phyloP scores from a whole-genome alignment of 2,797 vertebrate genomes.

The Mus minutoides region DNA sequence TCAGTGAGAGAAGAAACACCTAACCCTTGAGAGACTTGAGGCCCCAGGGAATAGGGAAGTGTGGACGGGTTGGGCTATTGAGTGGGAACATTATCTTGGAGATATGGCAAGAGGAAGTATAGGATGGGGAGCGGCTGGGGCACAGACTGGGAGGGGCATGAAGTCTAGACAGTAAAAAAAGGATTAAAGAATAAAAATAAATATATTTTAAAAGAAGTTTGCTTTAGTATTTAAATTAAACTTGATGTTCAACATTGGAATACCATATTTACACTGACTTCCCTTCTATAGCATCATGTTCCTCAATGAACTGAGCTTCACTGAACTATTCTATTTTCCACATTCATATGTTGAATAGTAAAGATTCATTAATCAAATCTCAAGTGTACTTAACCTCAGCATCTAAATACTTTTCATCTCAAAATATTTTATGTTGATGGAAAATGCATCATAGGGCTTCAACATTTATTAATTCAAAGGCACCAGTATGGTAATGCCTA shows the following conservation, averaged over 20 bases:
- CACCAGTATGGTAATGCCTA: conserved; percentile 63
- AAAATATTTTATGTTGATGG: conserved; percentile 68
- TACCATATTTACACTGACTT: not conserved
- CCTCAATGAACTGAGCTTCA: not conserved
- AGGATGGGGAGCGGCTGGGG: not conserved
- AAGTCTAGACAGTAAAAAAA: not conserved
- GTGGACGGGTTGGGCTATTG: too few species aligned
- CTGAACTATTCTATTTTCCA: not conserved
- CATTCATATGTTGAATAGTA: not conserved
- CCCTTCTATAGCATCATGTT: not conserved
- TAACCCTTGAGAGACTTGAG: not conserved
- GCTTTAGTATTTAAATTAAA: not conserved
- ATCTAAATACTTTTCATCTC: not conserved
- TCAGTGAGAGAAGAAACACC: not conserved
- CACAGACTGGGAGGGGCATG: not conserved
- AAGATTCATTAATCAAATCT: not conserved
- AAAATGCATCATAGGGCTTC: not conserved
- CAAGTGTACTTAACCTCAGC: conserved; percentile 43
- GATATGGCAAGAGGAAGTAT: not conserved
- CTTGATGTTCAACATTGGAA: not conserved
- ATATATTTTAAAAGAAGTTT: not conserved
- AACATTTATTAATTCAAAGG: conserved; percentile 53
- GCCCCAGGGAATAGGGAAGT: too few species aligned
- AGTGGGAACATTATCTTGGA: not conserved
- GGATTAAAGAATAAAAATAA: not conserved